phyloP scores from a whole-genome alignment of 1,140 invertebrate genomes.

The Sycobia sp. region DNA sequence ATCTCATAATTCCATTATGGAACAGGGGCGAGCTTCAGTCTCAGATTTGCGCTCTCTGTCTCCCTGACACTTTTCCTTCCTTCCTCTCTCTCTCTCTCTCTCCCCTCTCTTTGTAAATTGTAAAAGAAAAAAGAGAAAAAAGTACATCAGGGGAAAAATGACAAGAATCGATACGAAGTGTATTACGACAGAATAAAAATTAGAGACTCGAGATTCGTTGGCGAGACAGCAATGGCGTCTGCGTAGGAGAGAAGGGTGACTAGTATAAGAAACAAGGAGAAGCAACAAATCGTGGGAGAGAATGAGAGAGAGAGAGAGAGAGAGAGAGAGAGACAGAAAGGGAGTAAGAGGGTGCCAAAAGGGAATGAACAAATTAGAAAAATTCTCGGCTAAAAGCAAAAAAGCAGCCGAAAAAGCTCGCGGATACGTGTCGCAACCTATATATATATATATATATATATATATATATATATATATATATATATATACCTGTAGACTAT shows the following conservation, averaged over 20 bases:
- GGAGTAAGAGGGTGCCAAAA: not conserved
- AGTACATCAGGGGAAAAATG: constrained; percentile 2
- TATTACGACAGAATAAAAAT: constrained; percentile 29
- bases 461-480: too few relatives aligned
- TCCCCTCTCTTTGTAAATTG: not conserved
- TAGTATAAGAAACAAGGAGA: constrained; percentile 28
- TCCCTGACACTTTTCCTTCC: too few relatives aligned
- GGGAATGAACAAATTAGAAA: constrained; percentile 17
- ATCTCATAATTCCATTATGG: constrained; percentile 34
- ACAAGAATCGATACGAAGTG: constrained; percentile 23
- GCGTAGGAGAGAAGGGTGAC: too few relatives aligned
- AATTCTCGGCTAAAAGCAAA: constrained; percentile 25
- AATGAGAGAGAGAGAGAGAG: not conserved
- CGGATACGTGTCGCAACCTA: too few relatives aligned
- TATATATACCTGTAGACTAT: too few relatives aligned
- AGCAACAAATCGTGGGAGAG: constrained; percentile 12
- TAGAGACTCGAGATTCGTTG: not conserved
- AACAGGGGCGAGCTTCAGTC: not conserved
- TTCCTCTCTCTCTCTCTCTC: too few relatives aligned
- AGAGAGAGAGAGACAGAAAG: not conserved
- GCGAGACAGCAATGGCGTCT: not conserved
- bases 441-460: too few relatives aligned
- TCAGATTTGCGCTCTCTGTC: not conserved
- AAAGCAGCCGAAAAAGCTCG: too few relatives aligned
- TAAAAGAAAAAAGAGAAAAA: not conserved